Evolutionary conservation across 2,888 invertebrate genomes (phyloP), one percentile per base, ranked within the genome.

Genomic region (Gonocerus acuteangulatus): DNA sequence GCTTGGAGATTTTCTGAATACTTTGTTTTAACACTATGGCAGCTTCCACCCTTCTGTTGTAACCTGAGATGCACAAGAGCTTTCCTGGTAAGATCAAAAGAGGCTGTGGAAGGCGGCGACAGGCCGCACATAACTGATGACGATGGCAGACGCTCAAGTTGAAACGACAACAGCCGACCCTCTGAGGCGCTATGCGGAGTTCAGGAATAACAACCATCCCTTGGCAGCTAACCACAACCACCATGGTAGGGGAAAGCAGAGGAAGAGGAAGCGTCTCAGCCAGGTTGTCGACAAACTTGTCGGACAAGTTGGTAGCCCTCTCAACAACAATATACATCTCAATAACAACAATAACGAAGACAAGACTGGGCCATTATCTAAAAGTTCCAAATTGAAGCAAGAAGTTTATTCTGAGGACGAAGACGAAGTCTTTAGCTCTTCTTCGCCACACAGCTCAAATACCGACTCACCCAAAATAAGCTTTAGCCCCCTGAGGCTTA

Each of bases 241-340:
- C 48, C 73, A 74, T 67, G 79, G 80, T 75, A 78, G 82, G 69
- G 76, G 74, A 66, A 85, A 86, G 72, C 82, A 84, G 68, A 79
- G 85, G 67, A 91, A 90, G 73, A 81, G 88, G 66, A 85, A 88
- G 72, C 80, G 90, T 42, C 79, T 91, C 16, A 88, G 87, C 59
- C 86, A 85, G 65, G 86, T 92, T 19, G 77, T 92, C 63, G 89
- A 90, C 72, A 88, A 86, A 70, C 79, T 90, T 2, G 78, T 80
- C 18, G 79, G 78, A 7, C 72, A 72, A 47, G 70, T 70, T 22
- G 69, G 69, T 3, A 66, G 62, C 39, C 61, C 63, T 0, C 76
- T 78, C 58, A 76, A 78, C 69, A 78, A 80, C 70, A 79, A 78
- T 70, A 70, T 75, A 48, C 74, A 74, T 34, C 69, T 72, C 51